Conservation (phyloP, 2,113 vertebrate species). For the Gallinago paraguaiae region DNA sequence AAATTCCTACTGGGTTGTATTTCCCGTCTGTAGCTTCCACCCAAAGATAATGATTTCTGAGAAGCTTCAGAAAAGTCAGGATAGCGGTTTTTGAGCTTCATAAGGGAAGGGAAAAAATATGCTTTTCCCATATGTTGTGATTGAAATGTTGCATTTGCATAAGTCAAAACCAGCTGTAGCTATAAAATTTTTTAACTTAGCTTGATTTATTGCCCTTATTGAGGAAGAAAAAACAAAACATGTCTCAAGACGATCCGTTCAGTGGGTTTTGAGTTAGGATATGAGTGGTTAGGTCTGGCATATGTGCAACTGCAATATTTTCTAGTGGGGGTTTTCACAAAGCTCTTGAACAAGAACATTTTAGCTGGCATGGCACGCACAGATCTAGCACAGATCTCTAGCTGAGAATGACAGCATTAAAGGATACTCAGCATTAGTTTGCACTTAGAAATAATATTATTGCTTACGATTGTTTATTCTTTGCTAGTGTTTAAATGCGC, state of each 20-base stretch:
- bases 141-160: slow-evolving; percentile 62
- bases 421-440: background rate
- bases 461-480: background rate
- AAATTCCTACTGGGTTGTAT: background rate
- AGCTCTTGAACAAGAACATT: background rate
- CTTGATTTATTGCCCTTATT: slow-evolving; percentile 52
- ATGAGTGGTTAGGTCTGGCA: background rate
- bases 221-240: slow-evolving; percentile 34
- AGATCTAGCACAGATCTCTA: background rate
- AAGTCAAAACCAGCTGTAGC: slow-evolving; percentile 60
- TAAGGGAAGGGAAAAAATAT: background rate
- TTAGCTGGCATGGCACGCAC: background rate
- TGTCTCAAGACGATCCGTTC: background rate
- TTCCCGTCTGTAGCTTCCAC: background rate
- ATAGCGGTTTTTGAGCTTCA: slow-evolving; percentile 16
- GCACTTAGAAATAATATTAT: background rate
- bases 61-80: background rate
- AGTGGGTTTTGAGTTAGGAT: background rate
- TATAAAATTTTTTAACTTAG: slow-evolving; percentile 54
- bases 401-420: background rate
- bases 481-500: background rate
- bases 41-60: background rate
- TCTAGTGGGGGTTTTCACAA: background rate
- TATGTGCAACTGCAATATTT: background rate
- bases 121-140: slow-evolving; percentile 54